Percentiles rank a stretch among this genome's conserved stretches.
Evolutionary conservation across 37 sponge, comb jelly and placozoan species (phyloP).

Genomic region (Beroe forskalii): DNA sequence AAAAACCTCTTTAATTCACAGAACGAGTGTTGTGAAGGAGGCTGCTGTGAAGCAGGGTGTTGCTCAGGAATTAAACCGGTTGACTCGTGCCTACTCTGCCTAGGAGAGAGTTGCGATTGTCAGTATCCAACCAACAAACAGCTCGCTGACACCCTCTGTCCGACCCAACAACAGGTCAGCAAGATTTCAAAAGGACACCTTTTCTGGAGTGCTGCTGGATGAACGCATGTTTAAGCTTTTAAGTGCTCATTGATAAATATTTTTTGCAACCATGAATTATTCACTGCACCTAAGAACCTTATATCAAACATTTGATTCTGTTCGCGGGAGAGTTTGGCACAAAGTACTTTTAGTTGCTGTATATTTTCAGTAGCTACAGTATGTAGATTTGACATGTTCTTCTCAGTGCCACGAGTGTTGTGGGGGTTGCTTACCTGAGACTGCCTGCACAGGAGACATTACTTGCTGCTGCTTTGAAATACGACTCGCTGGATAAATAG

Average conservation of each 20-base stretch:
- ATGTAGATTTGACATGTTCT: no score
- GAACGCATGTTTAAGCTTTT: no score
- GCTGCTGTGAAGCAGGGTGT: background rate
- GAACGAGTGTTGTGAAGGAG: conserved; percentile 34
- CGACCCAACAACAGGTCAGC: conserved; percentile 20
- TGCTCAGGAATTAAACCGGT: background rate
- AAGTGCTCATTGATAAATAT: no score
- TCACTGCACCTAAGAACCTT: no score
- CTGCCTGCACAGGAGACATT: conserved; percentile 15
- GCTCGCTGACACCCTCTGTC: conserved; percentile 5
- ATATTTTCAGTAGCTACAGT: no score
- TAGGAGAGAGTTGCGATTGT: conserved; percentile 47
- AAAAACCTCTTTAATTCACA: no score
- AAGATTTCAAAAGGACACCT: no score
- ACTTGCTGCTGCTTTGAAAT: conserved; percentile 57
- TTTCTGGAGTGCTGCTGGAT: no score
- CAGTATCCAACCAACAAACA: background rate
- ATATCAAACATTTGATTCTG: no score
- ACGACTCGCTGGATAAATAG: conserved; percentile 40
- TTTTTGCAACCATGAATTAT: no score
- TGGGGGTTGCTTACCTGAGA: background rate
- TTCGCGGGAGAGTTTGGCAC: no score
- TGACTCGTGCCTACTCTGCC: background rate
- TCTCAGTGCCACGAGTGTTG: conserved; percentile 54
- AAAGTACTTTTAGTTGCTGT: no score